phyloP scores from a whole-genome alignment of 1,140 invertebrate genomes.

The Drosophila simulans region DNA sequence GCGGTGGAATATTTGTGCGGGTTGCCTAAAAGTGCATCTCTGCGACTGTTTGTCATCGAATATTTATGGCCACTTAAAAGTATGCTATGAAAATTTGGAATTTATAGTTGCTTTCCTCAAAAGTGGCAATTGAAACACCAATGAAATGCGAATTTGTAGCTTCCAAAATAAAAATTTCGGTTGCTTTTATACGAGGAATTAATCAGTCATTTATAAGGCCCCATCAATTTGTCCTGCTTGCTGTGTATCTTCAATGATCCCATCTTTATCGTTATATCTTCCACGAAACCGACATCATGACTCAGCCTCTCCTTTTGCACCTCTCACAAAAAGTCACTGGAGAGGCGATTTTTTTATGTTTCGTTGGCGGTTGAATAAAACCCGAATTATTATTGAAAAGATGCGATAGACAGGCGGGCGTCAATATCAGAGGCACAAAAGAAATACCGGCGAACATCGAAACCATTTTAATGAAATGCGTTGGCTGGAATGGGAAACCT shows the following conservation, averaged over 20 bases:
- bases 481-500: conserved; percentile 24
- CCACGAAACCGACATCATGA: conserved; percentile 25
- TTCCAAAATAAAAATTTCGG: neutral
- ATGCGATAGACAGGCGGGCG: conserved; percentile 64
- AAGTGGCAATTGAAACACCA: conserved; percentile 35
- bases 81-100: conserved; percentile 54
- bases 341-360: conserved; percentile 19
- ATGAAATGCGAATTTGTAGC: conserved; percentile 24
- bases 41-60: conserved; percentile 28
- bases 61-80: conserved; percentile 65
- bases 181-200: conserved; percentile 19
- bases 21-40: conserved; percentile 49
- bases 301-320: conserved; percentile 13
- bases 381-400: conserved; percentile 41
- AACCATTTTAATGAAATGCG: conserved; percentile 62
- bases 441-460: conserved; percentile 39
- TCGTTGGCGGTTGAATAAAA: conserved; percentile 17
- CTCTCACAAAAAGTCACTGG: conserved; percentile 25
- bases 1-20: conserved; percentile 17
- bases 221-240: conserved; percentile 20
- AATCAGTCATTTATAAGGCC: conserved; percentile 35
- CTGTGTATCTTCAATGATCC: conserved; percentile 25
- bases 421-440: conserved; percentile 54
- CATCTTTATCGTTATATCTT: conserved; percentile 27
- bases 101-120: conserved; percentile 25